Percentiles rank a stretch among this genome's conserved stretches.
Evolutionary conservation across 2,888 invertebrate species (phyloP).

Genomic region (Flexamia atlantica): DNA sequence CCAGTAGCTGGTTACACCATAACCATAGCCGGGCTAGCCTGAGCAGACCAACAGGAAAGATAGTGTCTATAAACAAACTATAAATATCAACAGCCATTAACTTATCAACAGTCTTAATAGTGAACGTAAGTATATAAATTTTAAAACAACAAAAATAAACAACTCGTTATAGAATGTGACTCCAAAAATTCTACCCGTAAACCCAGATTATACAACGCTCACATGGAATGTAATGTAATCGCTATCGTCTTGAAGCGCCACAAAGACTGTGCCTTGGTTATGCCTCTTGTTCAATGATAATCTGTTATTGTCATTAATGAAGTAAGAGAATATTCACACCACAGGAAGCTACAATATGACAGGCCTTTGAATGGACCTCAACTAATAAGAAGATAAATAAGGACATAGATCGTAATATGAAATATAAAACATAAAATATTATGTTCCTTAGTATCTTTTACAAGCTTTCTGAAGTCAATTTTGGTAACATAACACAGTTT

Average conservation of each 20-base stretch:
- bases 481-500: neutral
- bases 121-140: slow-evolving; percentile 13
- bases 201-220: slow-evolving; percentile 25
- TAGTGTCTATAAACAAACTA: slow-evolving; percentile 34
- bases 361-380: neutral
- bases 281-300: neutral
- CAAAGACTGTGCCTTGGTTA: neutral
- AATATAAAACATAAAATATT: too few relatives aligned
- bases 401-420: too few relatives aligned
- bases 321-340: neutral
- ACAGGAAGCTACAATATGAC: neutral
- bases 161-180: neutral
- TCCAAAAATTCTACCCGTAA: slow-evolving; percentile 35
- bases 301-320: slow-evolving; percentile 43
- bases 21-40: neutral
- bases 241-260: neutral
- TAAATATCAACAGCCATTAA: slow-evolving; percentile 42
- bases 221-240: neutral
- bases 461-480: neutral
- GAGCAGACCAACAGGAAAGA: neutral
- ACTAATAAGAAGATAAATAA: neutral
- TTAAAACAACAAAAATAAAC: slow-evolving; percentile 41
- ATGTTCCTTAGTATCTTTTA: too few relatives aligned
- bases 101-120: slow-evolving; percentile 31
- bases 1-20: slow-evolving; percentile 18